A percentile compares a stretch with the other conserved stretches of the same genome.
These are phyloP conservation scores for Todiramphus saurophagus DNA, from an alignment of 2,113 vertebrate genomes.

Conservation along the genomic window DNA sequence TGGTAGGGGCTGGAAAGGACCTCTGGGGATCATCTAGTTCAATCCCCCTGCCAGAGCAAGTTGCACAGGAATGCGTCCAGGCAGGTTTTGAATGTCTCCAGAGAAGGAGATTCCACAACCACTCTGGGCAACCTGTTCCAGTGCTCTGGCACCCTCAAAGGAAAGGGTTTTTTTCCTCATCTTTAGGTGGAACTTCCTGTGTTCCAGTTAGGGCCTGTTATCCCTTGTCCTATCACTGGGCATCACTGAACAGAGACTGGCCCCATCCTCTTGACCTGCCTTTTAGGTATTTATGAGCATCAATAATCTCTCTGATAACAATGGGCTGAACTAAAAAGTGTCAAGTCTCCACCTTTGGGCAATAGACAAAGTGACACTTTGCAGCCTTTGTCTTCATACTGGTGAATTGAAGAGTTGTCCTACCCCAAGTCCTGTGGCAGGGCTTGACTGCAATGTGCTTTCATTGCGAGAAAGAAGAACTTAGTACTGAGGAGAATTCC, in stretches of 20 bases:
- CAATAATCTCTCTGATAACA: neutral
- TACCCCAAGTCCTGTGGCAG: neutral
- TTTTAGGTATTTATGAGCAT: neutral
- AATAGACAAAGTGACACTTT: too few species aligned
- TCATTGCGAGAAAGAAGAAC: neutral
- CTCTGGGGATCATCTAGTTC: neutral
- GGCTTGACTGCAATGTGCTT: neutral
- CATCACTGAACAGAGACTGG: neutral
- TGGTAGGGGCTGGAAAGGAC: neutral
- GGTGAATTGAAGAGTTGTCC: neutral
- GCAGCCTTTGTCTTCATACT: neutral
- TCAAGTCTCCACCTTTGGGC: neutral
- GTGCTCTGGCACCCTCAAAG: too few species aligned
- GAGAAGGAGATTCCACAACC: neutral
- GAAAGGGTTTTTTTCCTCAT: neutral
- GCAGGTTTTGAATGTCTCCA: neutral
- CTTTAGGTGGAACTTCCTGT: neutral
- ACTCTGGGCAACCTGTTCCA: neutral
- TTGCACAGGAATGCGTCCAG: neutral
- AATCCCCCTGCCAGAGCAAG: neutral
- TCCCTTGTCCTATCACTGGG: too few species aligned
- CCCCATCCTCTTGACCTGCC: too few species aligned
- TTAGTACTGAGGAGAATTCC: neutral
- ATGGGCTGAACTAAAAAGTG: neutral
- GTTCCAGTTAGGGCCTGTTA: neutral